Evolutionary conservation across 2,797 vertebrate species (phyloP).

Genomic region (Adrianichthys oophorus): DNA sequence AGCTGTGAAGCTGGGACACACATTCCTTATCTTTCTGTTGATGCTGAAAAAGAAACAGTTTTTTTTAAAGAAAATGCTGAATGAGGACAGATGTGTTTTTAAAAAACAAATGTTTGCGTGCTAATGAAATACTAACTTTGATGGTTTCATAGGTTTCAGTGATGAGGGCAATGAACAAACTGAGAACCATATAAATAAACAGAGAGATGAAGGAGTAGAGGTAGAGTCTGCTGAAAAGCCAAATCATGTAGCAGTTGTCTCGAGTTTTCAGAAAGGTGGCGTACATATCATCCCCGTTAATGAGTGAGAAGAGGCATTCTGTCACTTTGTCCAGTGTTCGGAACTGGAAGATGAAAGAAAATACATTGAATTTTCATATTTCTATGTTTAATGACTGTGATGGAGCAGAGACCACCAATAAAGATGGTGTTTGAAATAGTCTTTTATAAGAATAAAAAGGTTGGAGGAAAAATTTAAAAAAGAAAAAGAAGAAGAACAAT

Average conservation of each 20-base stretch:
- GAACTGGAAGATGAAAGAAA: slow-evolving; percentile 76
- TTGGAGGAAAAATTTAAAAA: too few relatives aligned
- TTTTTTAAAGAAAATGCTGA: not conserved
- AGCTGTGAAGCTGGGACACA: slow-evolving; percentile 83
- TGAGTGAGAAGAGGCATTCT: slow-evolving; percentile 93
- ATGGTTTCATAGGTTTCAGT: slow-evolving; percentile 95
- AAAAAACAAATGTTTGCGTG: not conserved
- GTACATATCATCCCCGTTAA: slow-evolving; percentile 96
- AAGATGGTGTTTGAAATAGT: too few relatives aligned
- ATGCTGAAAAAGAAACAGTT: slow-evolving; percentile 70
- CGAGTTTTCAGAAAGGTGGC: slow-evolving; percentile 89
- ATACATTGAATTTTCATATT: too few relatives aligned
- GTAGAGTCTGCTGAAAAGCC: slow-evolving; percentile 94
- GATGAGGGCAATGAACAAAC: slow-evolving; percentile 95
- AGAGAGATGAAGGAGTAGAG: slow-evolving; percentile 95
- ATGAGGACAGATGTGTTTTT: not conserved
- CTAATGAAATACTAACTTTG: slow-evolving; percentile 81
- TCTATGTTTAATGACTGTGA: too few relatives aligned
- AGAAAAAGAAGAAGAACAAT: too few relatives aligned
- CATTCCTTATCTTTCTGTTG: slow-evolving; percentile 84
- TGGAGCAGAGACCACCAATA: too few relatives aligned
- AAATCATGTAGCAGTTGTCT: slow-evolving; percentile 88
- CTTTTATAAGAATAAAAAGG: too few relatives aligned
- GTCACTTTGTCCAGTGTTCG: slow-evolving; percentile 87
- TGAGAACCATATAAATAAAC: slow-evolving; percentile 97